phyloP scores from a whole-genome alignment of 2,888 invertebrate species.

The Flexamia atlantica region DNA sequence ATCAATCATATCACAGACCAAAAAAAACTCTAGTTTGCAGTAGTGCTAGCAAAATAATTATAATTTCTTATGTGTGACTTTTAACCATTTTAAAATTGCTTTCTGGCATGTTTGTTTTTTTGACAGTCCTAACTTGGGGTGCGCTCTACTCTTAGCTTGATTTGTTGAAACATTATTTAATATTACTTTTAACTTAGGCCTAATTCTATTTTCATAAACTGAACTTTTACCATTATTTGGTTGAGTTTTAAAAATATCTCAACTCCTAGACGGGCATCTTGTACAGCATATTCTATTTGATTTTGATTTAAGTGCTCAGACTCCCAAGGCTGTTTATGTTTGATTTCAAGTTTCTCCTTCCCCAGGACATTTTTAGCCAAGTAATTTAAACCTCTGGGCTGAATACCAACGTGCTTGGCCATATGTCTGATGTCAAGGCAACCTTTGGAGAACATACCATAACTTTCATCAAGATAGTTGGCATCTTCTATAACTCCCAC shows the following conservation, averaged over 20 bases:
- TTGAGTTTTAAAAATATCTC: constrained; percentile 32
- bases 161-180: too few relatives aligned
- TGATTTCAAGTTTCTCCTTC: constrained; percentile 1
- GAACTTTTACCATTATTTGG: neutral
- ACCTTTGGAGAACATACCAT: neutral
- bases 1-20: too few relatives aligned
- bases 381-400: constrained; percentile 12
- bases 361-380: constrained; percentile 16
- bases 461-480: neutral
- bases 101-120: too few relatives aligned
- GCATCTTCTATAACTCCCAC: neutral
- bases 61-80: too few relatives aligned
- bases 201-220: too few relatives aligned
- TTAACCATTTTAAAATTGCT: too few relatives aligned
- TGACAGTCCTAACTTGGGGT: too few relatives aligned
- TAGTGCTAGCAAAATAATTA: too few relatives aligned
- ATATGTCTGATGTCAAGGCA: neutral
- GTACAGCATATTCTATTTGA: neutral
- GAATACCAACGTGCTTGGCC: neutral
- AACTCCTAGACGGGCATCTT: constrained; percentile 1
- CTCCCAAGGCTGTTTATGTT: neutral
- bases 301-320: neutral
- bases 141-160: too few relatives aligned
- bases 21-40: too few relatives aligned
- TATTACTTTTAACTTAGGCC: too few relatives aligned